Conservation (phyloP, 2,797 vertebrate genomes). For the Gila robusta region DNA sequence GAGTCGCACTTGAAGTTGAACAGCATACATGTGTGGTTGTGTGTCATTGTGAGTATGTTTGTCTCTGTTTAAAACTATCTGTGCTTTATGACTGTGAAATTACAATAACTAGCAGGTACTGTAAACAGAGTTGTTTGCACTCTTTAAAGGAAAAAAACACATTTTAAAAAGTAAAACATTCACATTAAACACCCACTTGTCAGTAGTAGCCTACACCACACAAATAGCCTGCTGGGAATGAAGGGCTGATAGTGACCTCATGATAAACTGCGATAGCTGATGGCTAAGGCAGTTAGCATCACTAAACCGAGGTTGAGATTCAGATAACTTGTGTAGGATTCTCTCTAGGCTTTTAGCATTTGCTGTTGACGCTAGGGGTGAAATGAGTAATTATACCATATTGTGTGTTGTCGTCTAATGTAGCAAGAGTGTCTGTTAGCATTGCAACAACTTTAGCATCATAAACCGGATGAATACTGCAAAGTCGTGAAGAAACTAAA, state of each 20-base stretch:
- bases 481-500: neutral
- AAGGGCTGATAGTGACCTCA: constrained; percentile 8
- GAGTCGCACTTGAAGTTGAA: neutral
- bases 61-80: constrained; percentile 63
- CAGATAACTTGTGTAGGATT: constrained; percentile 19
- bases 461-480: neutral
- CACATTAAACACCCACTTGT: constrained; percentile 27
- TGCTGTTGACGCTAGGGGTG: neutral
- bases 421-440: neutral
- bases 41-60: neutral
- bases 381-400: neutral
- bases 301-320: neutral
- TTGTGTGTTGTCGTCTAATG: constrained; percentile 1
- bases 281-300: constrained; percentile 3
- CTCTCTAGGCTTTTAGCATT: neutral
- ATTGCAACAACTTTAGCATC: neutral
- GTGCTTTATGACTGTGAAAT: constrained; percentile 56
- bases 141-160: constrained; percentile 29
- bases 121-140: constrained; percentile 69
- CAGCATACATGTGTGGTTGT: neutral
- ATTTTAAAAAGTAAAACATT: constrained; percentile 65
- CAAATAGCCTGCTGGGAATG: neutral
- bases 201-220: neutral
- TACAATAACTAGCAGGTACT: constrained; percentile 59
- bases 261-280: neutral